Base-by-base conservation (phyloP, 2,113 vertebrate species). In the Tenrec ecaudatus region DNA sequence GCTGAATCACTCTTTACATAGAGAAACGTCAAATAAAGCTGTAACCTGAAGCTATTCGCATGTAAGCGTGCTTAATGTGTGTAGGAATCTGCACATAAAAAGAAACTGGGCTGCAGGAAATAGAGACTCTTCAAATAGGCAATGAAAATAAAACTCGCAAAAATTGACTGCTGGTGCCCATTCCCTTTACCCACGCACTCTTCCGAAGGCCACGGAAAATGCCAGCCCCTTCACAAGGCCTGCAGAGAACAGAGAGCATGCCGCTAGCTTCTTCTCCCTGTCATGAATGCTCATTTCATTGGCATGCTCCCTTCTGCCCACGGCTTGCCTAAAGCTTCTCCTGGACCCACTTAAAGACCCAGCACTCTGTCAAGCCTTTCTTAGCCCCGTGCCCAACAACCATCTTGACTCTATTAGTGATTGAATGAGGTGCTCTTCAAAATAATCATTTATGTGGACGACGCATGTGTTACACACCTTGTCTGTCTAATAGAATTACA, bases 1-100 rank as follows among this genome's bases (percentile, higher is more conserved):
- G 31, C 96, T 90, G 95, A 96, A 96, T 98, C 94, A 92, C 84
- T 94, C 97, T 97, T 97, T 96, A 93, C 97, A 94, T 94, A 95
- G 96, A 97, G 97, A 98, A 96, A 71, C 94, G 96, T 98, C 96
- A 97, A 97, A 95, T 96, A 95, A 96, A 96, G 97, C 93, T 96
- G 97, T 97, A 98, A 98, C 96, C 96, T 92, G 96, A 97, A 93
- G 95, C 97, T 96, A 94, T 97, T 95, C 91, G 40, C 94, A 96
- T 92, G 88, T 92, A 91, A 95, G 94, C 94, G 82, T 87, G 92
- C 90, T 97, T 96, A 97, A 96, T 96, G 96, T 98, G 96, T 8
- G 82, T 57, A 3, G 73, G 94, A 97, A 96, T 97, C 97, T 94
- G 87, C 95, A 64, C 97, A 95, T 97, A 71, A 96, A 95, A 97